These are phyloP conservation scores for Cyprinodon tularosa DNA, from an alignment of 2,113 vertebrate genomes.

Conservation along the genomic window DNA sequence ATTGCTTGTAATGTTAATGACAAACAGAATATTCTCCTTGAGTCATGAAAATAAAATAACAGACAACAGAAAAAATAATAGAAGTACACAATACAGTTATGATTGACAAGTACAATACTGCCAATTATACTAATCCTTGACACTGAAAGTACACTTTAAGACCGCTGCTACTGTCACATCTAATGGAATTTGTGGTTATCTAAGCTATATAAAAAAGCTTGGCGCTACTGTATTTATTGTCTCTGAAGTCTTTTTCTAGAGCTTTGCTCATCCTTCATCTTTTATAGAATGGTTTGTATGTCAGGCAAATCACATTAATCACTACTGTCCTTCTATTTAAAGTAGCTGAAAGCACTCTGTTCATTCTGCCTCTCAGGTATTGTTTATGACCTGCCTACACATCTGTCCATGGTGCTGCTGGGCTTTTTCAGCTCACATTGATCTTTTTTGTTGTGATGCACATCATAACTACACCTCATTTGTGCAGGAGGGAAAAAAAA, in stretches of 20 bases:
- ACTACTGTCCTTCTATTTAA: not conserved
- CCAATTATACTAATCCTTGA: not conserved
- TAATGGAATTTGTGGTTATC: not conserved
- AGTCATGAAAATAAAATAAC: no score
- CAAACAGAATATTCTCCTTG: no score
- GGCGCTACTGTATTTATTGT: not conserved
- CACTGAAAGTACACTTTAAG: not conserved
- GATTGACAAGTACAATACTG: not conserved
- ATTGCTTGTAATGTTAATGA: no score
- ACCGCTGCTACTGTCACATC: not conserved
- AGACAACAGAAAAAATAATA: not conserved
- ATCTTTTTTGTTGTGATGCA: constrained; percentile 10
- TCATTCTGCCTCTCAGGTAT: not conserved
- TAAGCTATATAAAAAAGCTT: not conserved
- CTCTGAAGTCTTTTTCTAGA: not conserved
- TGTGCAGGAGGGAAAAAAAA: not conserved
- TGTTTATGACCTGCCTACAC: constrained; percentile 1
- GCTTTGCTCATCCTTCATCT: not conserved
- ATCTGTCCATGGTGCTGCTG: constrained; percentile 15
- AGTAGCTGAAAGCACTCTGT: constrained; percentile 11
- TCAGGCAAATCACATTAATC: not conserved
- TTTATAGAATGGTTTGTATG: not conserved
- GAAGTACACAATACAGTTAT: not conserved
- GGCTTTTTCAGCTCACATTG: constrained; percentile 4
- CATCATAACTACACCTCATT: not conserved